Conservation (phyloP, 2,797 vertebrate genomes). For the Tadarida brasiliensis region DNA sequence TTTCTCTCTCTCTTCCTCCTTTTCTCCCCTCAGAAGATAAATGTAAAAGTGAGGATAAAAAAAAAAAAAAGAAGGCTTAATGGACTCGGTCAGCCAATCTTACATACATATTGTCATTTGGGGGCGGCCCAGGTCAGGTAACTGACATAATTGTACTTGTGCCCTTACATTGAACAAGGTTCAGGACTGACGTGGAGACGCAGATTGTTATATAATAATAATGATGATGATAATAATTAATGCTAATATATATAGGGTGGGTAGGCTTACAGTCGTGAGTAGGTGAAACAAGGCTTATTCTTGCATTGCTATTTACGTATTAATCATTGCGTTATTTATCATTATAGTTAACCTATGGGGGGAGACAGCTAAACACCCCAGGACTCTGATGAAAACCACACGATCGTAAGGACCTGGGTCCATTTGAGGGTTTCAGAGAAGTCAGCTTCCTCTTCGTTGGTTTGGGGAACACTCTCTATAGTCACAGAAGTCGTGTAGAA, state of each 20-base stretch:
- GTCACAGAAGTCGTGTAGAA: background rate
- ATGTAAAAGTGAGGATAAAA: no score
- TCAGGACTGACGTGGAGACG: background rate
- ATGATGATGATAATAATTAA: no score
- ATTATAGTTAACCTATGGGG: background rate
- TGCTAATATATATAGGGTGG: background rate
- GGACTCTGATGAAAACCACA: background rate
- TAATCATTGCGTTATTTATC: background rate
- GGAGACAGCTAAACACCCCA: no score
- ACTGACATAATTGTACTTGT: background rate
- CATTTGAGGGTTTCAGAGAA: background rate
- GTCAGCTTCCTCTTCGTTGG: background rate
- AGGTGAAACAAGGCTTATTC: background rate
- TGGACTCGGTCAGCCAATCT: background rate
- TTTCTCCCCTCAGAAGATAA: no score
- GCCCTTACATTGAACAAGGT: background rate
- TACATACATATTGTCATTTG: constrained; percentile 47
- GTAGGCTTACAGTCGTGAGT: background rate
- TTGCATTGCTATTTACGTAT: background rate
- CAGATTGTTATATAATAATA: background rate
- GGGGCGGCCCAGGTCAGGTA: constrained; percentile 1
- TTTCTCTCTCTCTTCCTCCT: no score
- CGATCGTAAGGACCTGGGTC: rapidly evolving
- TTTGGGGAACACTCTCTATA: background rate
- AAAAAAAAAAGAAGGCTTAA: background rate